Conservation (phyloP, 2,113 vertebrate genomes). For the Falcunculus frontatus region DNA sequence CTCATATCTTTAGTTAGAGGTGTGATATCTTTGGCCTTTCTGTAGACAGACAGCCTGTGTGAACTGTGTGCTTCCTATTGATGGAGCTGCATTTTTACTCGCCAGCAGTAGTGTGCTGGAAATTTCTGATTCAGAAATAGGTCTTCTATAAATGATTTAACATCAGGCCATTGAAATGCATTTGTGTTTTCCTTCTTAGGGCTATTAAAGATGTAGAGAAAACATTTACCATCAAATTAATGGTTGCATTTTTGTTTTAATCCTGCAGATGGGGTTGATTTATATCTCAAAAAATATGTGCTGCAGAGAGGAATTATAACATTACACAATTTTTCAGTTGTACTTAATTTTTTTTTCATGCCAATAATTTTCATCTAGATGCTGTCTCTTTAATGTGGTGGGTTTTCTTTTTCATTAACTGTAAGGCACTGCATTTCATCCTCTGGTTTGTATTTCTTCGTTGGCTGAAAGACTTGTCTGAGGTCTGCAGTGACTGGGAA, state of each 20-base stretch:
- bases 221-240: constrained; percentile 52
- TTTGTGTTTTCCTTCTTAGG: constrained; percentile 51
- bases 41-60: background rate
- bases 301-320: background rate
- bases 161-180: constrained; percentile 35
- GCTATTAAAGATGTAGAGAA: constrained; percentile 32
- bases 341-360: background rate
- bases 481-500: background rate
- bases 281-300: constrained; percentile 18
- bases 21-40: constrained; percentile 33
- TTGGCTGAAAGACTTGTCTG: background rate
- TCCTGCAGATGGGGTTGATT: constrained; percentile 44
- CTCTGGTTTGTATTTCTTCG: background rate
- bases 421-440: background rate
- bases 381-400: background rate
- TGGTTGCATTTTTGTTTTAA: constrained; percentile 46
- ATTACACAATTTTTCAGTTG: background rate
- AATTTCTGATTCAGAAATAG: constrained; percentile 49
- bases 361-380: constrained; percentile 1
- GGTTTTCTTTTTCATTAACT: background rate
- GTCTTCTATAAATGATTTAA: constrained; percentile 63
- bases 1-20: constrained; percentile 37
- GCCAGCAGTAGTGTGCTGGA: background rate
- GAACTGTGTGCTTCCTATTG: background rate
- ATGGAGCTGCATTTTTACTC: background rate